phyloP scores from a whole-genome alignment of 2,888 invertebrate genomes.

The Netelia inedita region DNA sequence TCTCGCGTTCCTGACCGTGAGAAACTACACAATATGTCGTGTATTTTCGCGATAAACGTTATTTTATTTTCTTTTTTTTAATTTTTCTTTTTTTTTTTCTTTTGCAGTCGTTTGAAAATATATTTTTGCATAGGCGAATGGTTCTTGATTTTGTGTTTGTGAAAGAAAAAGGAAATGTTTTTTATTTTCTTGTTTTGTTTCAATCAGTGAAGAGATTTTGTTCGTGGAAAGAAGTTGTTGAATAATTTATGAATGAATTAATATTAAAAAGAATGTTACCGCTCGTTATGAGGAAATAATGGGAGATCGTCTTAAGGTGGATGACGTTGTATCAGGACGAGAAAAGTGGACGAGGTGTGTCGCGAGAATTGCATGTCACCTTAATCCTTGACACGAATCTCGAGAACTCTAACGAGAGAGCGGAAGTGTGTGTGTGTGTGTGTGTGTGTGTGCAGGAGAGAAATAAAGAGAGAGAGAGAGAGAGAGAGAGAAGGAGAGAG shows the following conservation, averaged over 20 bases:
- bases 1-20: conserved; percentile 39
- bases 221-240: too few species aligned
- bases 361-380: conserved; percentile 69
- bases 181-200: too few species aligned
- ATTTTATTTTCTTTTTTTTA: not conserved
- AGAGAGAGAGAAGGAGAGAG: conserved; percentile 8
- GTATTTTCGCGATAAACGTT: not conserved
- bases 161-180: too few species aligned
- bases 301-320: too few species aligned
- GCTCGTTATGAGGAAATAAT: too few species aligned
- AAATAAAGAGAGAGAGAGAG: not conserved
- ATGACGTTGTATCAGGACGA: conserved; percentile 7
- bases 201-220: too few species aligned
- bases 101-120: not conserved
- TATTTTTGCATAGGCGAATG: not conserved
- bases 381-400: conserved; percentile 73
- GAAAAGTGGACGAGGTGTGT: conserved; percentile 52
- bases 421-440: not conserved
- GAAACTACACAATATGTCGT: conserved; percentile 21
- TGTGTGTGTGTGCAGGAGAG: not conserved
- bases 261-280: too few species aligned
- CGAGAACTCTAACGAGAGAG: conserved; percentile 62
- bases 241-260: too few species aligned
- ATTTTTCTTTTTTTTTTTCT: too few species aligned
- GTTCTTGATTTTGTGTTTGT: too few species aligned